These are phyloP conservation scores for Brachionus paranguensis DNA, from an alignment of 1,140 invertebrate species.

Conservation along the genomic window DNA sequence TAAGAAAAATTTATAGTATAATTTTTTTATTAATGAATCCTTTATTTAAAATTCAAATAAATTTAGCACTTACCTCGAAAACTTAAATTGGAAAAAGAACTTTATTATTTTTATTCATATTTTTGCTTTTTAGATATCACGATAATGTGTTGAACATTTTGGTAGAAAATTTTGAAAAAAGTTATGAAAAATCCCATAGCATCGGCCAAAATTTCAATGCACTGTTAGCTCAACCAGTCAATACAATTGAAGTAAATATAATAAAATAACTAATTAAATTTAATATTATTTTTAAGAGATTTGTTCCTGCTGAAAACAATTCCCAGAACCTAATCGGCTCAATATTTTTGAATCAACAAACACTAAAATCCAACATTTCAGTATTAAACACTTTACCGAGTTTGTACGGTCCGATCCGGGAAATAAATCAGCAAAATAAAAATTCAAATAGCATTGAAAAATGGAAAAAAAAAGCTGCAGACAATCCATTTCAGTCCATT, in stretches of 20 bases:
- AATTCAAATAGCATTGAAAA: not conserved
- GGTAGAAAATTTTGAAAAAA: slow-evolving; percentile 1
- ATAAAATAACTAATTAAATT: not conserved
- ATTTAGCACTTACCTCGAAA: too few species aligned
- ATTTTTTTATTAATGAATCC: too few species aligned
- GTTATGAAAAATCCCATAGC: not conserved
- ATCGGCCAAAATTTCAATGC: not conserved
- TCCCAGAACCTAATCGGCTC: not conserved
- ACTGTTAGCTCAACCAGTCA: not conserved
- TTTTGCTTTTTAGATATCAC: not conserved
- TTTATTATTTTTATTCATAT: not conserved
- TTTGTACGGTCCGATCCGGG: not conserved
- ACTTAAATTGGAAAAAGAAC: too few species aligned
- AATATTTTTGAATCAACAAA: not conserved
- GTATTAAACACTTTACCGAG: not conserved
- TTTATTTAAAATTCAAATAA: too few species aligned
- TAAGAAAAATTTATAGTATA: too few species aligned
- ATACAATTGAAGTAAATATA: not conserved
- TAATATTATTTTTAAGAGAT: not conserved
- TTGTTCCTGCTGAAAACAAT: not conserved
- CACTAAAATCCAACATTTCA: not conserved
- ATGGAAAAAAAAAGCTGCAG: not conserved
- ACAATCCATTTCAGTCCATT: not conserved
- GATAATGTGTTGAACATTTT: not conserved
- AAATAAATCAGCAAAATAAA: not conserved